Conservation (phyloP, 2,113 vertebrate genomes). For the Theristicus caerulescens region DNA sequence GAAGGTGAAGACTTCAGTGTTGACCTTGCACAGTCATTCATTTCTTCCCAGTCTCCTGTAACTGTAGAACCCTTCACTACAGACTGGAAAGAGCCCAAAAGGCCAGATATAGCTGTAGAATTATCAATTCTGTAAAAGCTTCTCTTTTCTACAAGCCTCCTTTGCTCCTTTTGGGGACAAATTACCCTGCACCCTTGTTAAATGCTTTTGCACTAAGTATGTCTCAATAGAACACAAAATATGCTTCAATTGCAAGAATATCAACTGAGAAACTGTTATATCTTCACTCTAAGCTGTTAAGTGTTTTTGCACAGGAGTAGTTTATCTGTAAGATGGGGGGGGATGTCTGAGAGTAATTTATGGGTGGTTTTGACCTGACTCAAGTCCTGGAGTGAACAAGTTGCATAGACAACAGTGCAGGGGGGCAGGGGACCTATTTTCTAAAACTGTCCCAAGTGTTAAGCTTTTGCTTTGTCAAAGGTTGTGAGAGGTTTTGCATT, state of each 20-base stretch:
- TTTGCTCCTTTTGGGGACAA: not conserved
- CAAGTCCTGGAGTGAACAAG: not conserved
- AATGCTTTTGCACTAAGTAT: constrained; percentile 1
- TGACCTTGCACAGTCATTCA: not conserved
- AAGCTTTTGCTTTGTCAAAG: not conserved
- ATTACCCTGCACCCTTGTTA: not conserved
- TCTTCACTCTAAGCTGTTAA: not conserved
- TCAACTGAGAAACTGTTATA: not conserved
- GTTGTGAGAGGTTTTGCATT: not conserved
- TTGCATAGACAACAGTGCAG: not conserved
- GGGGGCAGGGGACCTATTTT: not conserved
- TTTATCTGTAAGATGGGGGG: not conserved
- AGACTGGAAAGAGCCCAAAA: not conserved
- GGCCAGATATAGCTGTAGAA: not conserved
- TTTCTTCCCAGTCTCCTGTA: not conserved
- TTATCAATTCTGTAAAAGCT: not conserved
- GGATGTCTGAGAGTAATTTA: not conserved
- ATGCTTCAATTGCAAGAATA: not conserved
- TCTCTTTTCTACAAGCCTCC: not conserved
- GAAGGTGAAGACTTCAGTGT: not conserved
- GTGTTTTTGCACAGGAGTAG: not conserved
- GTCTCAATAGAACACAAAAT: not conserved
- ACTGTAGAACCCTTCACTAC: not conserved
- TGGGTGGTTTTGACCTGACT: not conserved
- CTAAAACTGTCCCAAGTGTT: not conserved